These are phyloP conservation scores for Watsonalla cultraria DNA, from an alignment of 2,888 invertebrate genomes.

Conservation along the genomic window DNA sequence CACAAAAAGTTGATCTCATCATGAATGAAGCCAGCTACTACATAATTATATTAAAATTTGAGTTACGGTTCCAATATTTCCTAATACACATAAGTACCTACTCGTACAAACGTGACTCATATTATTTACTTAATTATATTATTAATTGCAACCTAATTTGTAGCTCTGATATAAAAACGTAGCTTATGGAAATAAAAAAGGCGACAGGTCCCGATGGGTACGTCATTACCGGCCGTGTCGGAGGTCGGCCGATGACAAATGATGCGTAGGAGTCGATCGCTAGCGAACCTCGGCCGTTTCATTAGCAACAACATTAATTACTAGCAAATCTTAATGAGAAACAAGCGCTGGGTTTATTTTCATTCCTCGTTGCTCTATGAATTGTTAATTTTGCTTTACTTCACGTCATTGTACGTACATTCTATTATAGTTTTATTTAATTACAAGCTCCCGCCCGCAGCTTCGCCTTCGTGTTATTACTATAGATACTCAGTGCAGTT, in stretches of 20 bases:
- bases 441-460: too few species aligned
- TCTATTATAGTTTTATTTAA: neutral
- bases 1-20: too few species aligned
- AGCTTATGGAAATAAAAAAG: slow-evolving; percentile 36
- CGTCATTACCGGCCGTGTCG: slow-evolving; percentile 58
- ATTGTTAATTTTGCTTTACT: slow-evolving; percentile 11
- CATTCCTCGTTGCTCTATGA: slow-evolving; percentile 22
- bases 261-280: slow-evolving; percentile 68
- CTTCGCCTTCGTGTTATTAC: too few species aligned
- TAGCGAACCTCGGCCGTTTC: slow-evolving; percentile 57
- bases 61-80: too few species aligned
- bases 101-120: neutral
- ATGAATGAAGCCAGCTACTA: too few species aligned
- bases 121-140: slow-evolving; percentile 4
- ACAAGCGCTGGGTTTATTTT: slow-evolving; percentile 40
- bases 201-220: slow-evolving; percentile 26
- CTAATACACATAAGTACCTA: neutral
- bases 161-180: slow-evolving; percentile 16
- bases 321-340: slow-evolving; percentile 63
- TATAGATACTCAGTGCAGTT: too few species aligned
- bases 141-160: slow-evolving; percentile 7
- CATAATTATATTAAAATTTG: too few species aligned
- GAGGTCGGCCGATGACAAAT: slow-evolving; percentile 68
- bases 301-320: slow-evolving; percentile 71
- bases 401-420: neutral